Conservation (phyloP, 2,113 vertebrate genomes). For the Pteronura brasiliensis region DNA sequence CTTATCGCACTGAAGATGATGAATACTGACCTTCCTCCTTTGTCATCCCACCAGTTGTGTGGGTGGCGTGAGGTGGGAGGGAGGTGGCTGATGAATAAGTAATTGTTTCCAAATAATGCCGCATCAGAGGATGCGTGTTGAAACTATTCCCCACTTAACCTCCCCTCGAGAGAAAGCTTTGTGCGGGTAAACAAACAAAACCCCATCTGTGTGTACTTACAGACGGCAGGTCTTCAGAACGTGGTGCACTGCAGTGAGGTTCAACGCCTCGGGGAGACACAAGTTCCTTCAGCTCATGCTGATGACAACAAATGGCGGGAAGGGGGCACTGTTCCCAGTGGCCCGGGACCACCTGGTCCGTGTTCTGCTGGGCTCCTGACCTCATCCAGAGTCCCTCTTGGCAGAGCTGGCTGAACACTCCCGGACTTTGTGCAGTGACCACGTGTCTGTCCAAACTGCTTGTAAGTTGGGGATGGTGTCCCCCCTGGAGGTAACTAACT, state of each 20-base stretch:
- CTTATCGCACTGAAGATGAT: background rate
- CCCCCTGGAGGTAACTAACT: background rate
- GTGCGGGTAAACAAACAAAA: background rate
- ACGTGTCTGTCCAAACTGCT: background rate
- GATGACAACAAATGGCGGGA: accelerated
- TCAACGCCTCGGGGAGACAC: background rate
- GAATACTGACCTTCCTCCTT: background rate
- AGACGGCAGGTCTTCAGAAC: background rate
- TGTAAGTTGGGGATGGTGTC: background rate
- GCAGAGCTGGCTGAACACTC: background rate
- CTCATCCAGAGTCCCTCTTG: background rate
- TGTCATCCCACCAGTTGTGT: background rate
- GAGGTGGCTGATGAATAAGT: background rate
- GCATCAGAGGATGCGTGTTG: background rate
- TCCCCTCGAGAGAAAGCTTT: background rate
- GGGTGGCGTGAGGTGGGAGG: background rate
- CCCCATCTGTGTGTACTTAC: background rate
- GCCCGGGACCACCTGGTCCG: background rate
- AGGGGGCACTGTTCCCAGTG: background rate
- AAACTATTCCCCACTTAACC: background rate
- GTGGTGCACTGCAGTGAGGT: background rate
- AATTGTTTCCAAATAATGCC: background rate
- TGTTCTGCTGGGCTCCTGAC: background rate
- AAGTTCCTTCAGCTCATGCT: background rate
- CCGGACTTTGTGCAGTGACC: background rate